phyloP scores from a whole-genome alignment of 2,113 vertebrate species.

The Forbesichthys papilliferus region DNA sequence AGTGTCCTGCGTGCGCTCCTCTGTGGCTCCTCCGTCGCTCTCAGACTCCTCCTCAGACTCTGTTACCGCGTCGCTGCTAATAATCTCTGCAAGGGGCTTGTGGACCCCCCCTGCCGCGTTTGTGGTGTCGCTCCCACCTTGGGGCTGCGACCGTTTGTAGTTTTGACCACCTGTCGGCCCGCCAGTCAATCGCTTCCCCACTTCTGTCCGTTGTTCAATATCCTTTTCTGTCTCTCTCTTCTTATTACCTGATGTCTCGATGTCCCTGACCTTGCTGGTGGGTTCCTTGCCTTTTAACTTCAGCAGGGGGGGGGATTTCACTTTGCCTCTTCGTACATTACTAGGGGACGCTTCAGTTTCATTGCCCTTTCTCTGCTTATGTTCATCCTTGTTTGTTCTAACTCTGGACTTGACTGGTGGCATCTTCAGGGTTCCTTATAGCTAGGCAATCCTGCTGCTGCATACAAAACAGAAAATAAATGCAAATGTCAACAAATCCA shows the following conservation, averaged over 20 bases:
- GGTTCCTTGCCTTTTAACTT: conserved; percentile 27
- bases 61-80: conserved; percentile 34
- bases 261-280: conserved; percentile 20
- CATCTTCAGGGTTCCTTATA: conserved; percentile 35
- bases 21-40: conserved; percentile 42
- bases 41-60: conserved; percentile 45
- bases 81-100: conserved; percentile 18
- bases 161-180: background rate
- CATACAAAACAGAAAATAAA: conserved; percentile 18
- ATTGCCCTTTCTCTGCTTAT: conserved; percentile 14
- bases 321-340: conserved; percentile 32
- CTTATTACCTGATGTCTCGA: conserved; percentile 13
- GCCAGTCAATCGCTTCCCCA: conserved; percentile 7
- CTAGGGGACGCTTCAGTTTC: conserved; percentile 21
- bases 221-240: conserved; percentile 9
- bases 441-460: background rate
- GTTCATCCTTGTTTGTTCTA: conserved; percentile 23
- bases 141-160: background rate
- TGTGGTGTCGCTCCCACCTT: conserved; percentile 11
- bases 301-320: conserved; percentile 1
- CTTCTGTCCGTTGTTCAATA: conserved; percentile 24
- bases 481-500: background rate
- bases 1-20: conserved; percentile 34
- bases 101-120: conserved; percentile 8
- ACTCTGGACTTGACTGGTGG: conserved; percentile 53